Evolutionary conservation across 53 echinoderm and acorn worm genomes (phyloP).

Genomic region (Apostichopus leukothele): DNA sequence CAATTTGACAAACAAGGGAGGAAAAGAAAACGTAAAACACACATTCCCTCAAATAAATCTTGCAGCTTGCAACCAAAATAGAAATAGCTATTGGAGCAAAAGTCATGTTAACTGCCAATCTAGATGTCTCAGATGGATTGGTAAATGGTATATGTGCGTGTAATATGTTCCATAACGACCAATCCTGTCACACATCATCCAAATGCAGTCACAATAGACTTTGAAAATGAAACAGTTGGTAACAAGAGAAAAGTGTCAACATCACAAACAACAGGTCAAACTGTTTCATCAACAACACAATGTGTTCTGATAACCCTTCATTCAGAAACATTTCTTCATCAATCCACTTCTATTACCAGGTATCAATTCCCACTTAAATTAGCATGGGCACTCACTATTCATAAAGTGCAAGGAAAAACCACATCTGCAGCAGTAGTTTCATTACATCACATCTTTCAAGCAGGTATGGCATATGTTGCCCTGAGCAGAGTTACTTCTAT

Average conservation of each 20-base stretch:
- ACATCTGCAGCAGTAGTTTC: background rate
- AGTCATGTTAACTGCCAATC: conserved; percentile 42
- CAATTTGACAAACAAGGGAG: background rate
- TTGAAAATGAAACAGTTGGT: conserved; percentile 48
- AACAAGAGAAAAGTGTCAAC: too few species aligned
- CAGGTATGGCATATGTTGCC: conserved; percentile 49
- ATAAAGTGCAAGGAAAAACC: conserved; percentile 46
- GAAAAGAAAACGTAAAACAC: background rate
- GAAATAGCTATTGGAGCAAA: conserved; percentile 26
- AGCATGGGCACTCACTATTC: conserved; percentile 32
- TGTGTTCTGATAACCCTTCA: conserved; percentile 1
- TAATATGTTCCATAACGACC: background rate
- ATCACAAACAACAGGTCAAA: background rate
- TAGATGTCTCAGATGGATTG: conserved; percentile 52
- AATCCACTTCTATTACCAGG: conserved; percentile 26
- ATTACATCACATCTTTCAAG: conserved; percentile 20
- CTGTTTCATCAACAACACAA: background rate
- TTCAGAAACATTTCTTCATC: conserved; percentile 22
- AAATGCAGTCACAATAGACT: conserved; percentile 21
- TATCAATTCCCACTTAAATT: conserved; percentile 38
- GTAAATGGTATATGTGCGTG: conserved; percentile 43
- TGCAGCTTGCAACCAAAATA: background rate
- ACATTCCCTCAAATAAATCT: background rate
- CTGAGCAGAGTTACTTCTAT: conserved; percentile 27
- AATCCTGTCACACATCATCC: conserved; percentile 12